Evolutionary conservation across 2,113 vertebrate genomes (phyloP), one percentile per base, ranked within the genome.

Genomic region (Phrynosoma blainvillii): DNA sequence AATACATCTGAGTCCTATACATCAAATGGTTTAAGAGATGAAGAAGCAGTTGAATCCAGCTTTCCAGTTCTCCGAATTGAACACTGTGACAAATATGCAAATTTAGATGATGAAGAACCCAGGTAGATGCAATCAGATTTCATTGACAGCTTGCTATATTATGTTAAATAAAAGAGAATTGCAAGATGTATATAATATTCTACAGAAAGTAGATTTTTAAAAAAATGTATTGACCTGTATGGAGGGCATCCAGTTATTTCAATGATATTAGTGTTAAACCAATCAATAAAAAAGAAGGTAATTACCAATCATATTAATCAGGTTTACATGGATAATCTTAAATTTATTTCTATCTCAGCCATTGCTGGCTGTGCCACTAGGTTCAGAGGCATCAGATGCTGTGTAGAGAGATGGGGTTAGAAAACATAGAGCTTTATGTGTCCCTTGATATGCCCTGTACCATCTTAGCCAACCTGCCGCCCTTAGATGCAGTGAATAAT

Each of bases 51-150:
- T 25, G 97, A 98, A 92, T 93, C 89, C 8, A 91, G 93, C 1
- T 96, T 97, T 90, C 97, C 98, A 23, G 18, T 98, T 16, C 94
- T 98, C 40, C 94, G 81, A 93, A 97, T 98, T 89, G 92, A 94
- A 2, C 91, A 80, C 42, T 97, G 95, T 89, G 88, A 89, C 42
- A 93, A 90, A 40, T 90, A 76, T 21, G 12, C 3, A 1, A 47
- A 70, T 42, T 88, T 85, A 6, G 47, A 9, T 42, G 76, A 89
- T 7, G 93, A 91, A 32, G 78, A 92, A 40, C 88, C 88, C 30
- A 89, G 0, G 98, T 98, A 94, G 95, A 95, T 95, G 9, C 20
- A 85, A 21, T 54, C 21, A 62, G 11, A 74, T 92, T 54, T n/a
- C 8, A 52, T 14, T 7, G 62, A 32, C 0, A 81, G 2, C 76